These are phyloP conservation scores for Aphis gossypii DNA, from an alignment of 1,140 invertebrate species.

Conservation along the genomic window DNA sequence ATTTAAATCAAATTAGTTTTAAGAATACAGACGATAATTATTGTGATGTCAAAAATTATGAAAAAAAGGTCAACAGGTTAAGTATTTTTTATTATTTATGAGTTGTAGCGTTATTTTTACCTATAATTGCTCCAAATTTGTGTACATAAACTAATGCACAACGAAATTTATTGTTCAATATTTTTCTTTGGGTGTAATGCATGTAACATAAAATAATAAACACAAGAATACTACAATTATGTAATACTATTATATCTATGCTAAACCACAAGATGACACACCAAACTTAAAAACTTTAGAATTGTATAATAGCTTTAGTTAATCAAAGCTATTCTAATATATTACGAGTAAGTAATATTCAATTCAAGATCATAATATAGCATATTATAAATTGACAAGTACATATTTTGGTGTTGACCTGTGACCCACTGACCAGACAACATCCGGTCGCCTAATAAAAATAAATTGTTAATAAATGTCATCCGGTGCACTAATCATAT, in stretches of 20 bases:
- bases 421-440: background rate
- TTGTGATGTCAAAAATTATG: too few relatives aligned
- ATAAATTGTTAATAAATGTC: background rate
- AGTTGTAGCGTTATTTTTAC: background rate
- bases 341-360: background rate
- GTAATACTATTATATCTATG: background rate
- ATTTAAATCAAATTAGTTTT: too few relatives aligned
- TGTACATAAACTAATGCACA: background rate
- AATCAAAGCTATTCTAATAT: background rate
- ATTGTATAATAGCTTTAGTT: background rate
- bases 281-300: background rate
- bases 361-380: background rate
- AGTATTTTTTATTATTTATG: too few relatives aligned
- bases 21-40: too few relatives aligned
- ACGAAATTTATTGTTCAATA: background rate
- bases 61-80: too few relatives aligned
- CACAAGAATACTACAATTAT: background rate
- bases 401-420: background rate
- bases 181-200: background rate
- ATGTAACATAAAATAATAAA: background rate
- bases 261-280: background rate
- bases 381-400: background rate
- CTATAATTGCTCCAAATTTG: background rate
- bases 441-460: background rate
- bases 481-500: background rate